phyloP scores from a whole-genome alignment of 2,888 invertebrate species.

The Rotaria macrura region DNA sequence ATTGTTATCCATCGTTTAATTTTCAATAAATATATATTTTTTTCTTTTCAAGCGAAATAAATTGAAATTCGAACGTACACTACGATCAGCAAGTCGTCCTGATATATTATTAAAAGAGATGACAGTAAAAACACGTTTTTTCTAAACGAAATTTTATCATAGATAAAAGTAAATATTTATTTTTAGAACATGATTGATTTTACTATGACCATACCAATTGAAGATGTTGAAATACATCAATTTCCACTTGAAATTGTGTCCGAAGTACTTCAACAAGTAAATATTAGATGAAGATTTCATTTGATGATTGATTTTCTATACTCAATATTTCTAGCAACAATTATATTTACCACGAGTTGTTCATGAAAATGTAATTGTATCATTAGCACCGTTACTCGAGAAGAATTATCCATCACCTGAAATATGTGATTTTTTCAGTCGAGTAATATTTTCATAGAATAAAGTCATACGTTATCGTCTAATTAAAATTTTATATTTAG shows the following conservation, averaged over 20 bases:
- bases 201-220: slow-evolving; percentile 63
- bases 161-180: background rate
- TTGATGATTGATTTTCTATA: background rate
- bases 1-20: too few relatives aligned
- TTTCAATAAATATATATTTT: background rate
- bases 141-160: slow-evolving; percentile 35
- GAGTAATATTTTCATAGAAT: slow-evolving; percentile 40
- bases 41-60: slow-evolving; percentile 61
- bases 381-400: slow-evolving; percentile 62
- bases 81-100: slow-evolving; percentile 60
- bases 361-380: too few relatives aligned
- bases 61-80: slow-evolving; percentile 62
- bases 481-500: slow-evolving; percentile 44
- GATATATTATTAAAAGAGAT: slow-evolving; percentile 67
- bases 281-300: background rate
- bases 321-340: background rate
- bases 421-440: slow-evolving; percentile 57
- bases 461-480: background rate
- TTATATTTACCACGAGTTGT: slow-evolving; percentile 39
- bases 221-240: slow-evolving; percentile 65
- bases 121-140: too few relatives aligned
- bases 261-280: slow-evolving; percentile 57
- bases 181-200: slow-evolving; percentile 64
- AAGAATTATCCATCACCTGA: slow-evolving; percentile 57
- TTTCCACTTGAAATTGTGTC: slow-evolving; percentile 65